Evolutionary conservation across 2,888 invertebrate genomes (phyloP).

Genomic region (Lithodes maja): DNA sequence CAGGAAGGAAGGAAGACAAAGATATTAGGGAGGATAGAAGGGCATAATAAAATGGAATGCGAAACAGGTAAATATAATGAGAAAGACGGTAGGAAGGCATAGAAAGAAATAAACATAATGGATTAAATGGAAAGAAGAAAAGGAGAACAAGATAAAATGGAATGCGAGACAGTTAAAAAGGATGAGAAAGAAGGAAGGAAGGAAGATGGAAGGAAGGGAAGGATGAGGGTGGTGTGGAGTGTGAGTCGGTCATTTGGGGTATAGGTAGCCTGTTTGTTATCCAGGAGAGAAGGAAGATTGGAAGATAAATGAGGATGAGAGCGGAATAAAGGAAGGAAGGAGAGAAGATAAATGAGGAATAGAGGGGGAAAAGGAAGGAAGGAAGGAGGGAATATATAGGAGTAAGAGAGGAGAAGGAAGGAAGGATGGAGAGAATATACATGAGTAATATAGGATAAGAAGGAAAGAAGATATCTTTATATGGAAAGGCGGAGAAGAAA

Average conservation of each 20-base stretch:
- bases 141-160: constrained; percentile 14
- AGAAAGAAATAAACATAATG: background rate
- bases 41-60: background rate
- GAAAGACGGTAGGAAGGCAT: background rate
- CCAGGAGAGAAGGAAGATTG: constrained; percentile 32
- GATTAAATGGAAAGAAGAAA: no score
- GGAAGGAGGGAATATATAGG: background rate
- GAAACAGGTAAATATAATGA: background rate
- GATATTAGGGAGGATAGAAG: no score
- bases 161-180: background rate
- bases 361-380: background rate
- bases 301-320: constrained; percentile 10
- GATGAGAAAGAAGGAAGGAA: constrained; percentile 3
- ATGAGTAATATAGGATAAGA: background rate
- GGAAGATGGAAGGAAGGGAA: constrained; percentile 4
- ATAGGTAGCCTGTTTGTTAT: constrained; percentile 47
- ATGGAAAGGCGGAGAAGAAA: background rate
- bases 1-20: no score
- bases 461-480: background rate
- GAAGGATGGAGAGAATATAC: background rate
- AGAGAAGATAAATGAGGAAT: background rate
- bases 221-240: constrained; percentile 10
- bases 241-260: constrained; percentile 37
- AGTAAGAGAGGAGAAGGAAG: background rate
- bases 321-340: constrained; percentile 1